These are phyloP conservation scores for Danio kyathit DNA, from an alignment of 2,797 vertebrate species.

Conservation along the genomic window DNA sequence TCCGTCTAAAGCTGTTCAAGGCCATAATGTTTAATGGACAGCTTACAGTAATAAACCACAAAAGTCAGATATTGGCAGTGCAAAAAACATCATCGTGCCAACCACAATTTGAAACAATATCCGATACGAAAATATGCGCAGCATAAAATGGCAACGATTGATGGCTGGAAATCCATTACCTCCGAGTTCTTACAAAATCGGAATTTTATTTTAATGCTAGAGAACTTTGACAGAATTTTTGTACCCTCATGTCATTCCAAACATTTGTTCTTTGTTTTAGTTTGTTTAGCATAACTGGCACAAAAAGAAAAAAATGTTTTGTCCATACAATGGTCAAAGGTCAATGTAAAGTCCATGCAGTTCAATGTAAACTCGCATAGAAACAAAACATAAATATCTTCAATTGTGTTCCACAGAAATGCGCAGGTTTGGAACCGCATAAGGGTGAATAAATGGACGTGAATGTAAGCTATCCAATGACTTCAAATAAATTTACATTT, in stretches of 20 bases:
- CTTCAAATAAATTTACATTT: constrained; percentile 3
- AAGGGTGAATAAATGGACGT: not conserved
- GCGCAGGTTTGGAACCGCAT: not conserved
- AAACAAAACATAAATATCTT: not conserved
- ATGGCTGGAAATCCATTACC: constrained; percentile 2
- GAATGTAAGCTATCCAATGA: not conserved
- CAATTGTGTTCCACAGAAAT: not conserved
- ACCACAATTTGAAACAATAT: constrained; percentile 26
- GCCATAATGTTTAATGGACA: constrained; percentile 10
- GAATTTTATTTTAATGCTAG: not conserved
- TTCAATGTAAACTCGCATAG: not conserved
- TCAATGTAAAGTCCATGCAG: not conserved
- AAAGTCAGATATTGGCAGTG: constrained; percentile 47
- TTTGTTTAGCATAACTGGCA: no score
- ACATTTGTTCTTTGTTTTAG: no score
- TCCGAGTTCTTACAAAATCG: constrained; percentile 4
- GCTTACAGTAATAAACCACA: constrained; percentile 31
- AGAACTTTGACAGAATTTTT: not conserved
- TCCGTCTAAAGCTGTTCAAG: constrained; percentile 37
- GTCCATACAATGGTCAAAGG: not conserved
- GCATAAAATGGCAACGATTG: not conserved
- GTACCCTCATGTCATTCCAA: not conserved
- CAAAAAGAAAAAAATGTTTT: no score
- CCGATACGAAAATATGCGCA: not conserved
- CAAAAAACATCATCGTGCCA: constrained; percentile 42